phyloP scores from a whole-genome alignment of 23 tunicate species.

The Ciona savignyi region DNA sequence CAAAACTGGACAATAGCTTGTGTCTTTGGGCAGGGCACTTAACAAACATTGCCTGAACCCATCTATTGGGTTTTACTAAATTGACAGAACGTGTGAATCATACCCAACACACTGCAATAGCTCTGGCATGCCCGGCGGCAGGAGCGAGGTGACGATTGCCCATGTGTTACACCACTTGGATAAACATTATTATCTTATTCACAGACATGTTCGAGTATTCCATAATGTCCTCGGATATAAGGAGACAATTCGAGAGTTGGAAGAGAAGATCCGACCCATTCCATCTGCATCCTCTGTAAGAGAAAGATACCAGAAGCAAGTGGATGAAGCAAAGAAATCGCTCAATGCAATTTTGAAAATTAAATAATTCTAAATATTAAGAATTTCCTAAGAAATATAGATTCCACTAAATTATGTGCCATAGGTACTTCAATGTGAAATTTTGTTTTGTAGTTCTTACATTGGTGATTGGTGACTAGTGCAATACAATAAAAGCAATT shows the following conservation, averaged over 20 bases:
- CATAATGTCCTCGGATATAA: constrained; percentile 80
- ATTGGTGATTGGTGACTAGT: too few relatives aligned
- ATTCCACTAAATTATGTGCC: too few relatives aligned
- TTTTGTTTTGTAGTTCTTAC: too few relatives aligned
- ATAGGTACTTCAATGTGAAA: too few relatives aligned
- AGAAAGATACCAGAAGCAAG: constrained; percentile 44
- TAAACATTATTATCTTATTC: not conserved
- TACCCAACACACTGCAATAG: too few relatives aligned
- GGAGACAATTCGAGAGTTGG: constrained; percentile 57
- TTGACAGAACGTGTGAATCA: too few relatives aligned
- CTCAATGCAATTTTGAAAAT: constrained; percentile 22
- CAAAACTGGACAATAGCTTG: not conserved
- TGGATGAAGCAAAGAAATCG: constrained; percentile 25
- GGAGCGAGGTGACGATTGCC: too few relatives aligned
- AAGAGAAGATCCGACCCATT: constrained; percentile 25
- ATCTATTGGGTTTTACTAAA: not conserved
- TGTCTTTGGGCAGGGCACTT: too few relatives aligned
- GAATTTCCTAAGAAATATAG: not conserved
- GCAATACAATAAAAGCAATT: not conserved
- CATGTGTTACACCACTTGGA: too few relatives aligned
- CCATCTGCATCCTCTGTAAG: constrained; percentile 32
- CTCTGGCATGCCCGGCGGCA: too few relatives aligned
- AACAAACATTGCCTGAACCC: too few relatives aligned
- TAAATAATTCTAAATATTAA: too few relatives aligned
- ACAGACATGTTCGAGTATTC: constrained; percentile 68